Base-by-base conservation (phyloP, 1,140 invertebrate species). In the Cotesia vestalis region DNA sequence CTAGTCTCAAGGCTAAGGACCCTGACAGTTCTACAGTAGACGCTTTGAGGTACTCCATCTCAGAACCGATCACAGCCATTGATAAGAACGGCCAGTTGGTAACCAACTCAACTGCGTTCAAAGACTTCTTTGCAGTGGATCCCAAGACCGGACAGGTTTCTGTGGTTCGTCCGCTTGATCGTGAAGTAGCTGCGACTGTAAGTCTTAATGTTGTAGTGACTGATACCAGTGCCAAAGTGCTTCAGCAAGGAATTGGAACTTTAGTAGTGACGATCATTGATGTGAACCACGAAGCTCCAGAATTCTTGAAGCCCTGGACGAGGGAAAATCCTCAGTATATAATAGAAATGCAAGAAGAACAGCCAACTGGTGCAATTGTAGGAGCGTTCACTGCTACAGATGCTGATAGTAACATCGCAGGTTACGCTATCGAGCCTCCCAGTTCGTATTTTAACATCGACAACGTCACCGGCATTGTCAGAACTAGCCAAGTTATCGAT, bases 221-320 rank as follows among this genome's bases (percentile, higher is more conserved):
- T 4, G 95, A 97, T 81, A 91, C 91, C 2, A 93, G 92, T 0
- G 95, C 94, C 2, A 90, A 90, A 0, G 91, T 90, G 5, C 85
- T 91, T 4, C 95, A 97, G 80, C 91, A 93, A 81, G 94, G 93
- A 72, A 90, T 90, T 85, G 94, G 95, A 35, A 90, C 92, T 66
- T 84, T 97, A 4, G 92, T 96, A 69, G 92, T 98, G 34, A 95
- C 92, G 2, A 94, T 98, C 57, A 92, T 96, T 40, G 95, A 97
- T 81, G 92, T 91, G 14, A 93, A 93, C 81, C 90, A 91, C 74
- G 88, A 89, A 72, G 84, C 90, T 3, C 92, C 92, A 8, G 83
- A 86, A 73, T 94, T 95, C 77, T 80, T 88, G 67, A 87, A 89
- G 62, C 92, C 93, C 0, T 94, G 94, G 93, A 93, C 91, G 0